These are phyloP conservation scores for Busseola fusca DNA, from an alignment of 2,888 invertebrate genomes.

Conservation along the genomic window DNA sequence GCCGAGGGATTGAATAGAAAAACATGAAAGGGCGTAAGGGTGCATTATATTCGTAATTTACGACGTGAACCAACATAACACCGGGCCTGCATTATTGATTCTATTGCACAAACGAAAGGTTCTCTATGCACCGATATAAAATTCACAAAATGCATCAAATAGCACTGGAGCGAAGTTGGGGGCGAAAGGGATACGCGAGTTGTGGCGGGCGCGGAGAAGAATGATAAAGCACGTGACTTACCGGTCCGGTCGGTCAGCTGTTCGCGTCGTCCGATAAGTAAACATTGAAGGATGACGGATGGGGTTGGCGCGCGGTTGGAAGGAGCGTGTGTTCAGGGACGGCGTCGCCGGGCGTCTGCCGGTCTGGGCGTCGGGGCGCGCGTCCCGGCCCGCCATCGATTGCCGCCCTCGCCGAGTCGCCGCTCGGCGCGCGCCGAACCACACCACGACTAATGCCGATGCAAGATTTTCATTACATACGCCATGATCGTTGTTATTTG, in stretches of 20 bases:
- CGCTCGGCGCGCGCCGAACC: constrained; percentile 84
- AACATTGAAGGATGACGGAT: constrained; percentile 85
- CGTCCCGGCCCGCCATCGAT: constrained; percentile 88
- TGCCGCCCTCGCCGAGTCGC: constrained; percentile 87
- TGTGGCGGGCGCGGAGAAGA: constrained; percentile 62
- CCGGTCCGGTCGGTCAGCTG: constrained; percentile 88
- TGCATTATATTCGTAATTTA: constrained; percentile 87
- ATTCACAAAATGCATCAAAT: constrained; percentile 67
- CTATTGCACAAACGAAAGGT: constrained; percentile 75
- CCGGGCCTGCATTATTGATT: constrained; percentile 81
- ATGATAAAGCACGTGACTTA: constrained; percentile 85
- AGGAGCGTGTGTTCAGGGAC: constrained; percentile 82
- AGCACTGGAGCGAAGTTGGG: constrained; percentile 54
- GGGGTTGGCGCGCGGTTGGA: constrained; percentile 76
- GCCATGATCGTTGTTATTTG: constrained; percentile 88
- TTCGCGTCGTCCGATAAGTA: constrained; percentile 86
- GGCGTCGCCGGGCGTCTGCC: constrained; percentile 89
- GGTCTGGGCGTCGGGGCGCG: constrained; percentile 90
- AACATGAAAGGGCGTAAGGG: constrained; percentile 83
- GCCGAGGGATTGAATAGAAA: constrained; percentile 79
- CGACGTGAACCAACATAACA: constrained; percentile 74
- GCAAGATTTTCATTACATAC: constrained; percentile 88
- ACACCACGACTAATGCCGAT: constrained; percentile 82
- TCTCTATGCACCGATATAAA: constrained; percentile 72
- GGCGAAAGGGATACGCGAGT: constrained; percentile 57